phyloP scores from a whole-genome alignment of 2,888 invertebrate genomes.

The Eurytoma adleriae region DNA sequence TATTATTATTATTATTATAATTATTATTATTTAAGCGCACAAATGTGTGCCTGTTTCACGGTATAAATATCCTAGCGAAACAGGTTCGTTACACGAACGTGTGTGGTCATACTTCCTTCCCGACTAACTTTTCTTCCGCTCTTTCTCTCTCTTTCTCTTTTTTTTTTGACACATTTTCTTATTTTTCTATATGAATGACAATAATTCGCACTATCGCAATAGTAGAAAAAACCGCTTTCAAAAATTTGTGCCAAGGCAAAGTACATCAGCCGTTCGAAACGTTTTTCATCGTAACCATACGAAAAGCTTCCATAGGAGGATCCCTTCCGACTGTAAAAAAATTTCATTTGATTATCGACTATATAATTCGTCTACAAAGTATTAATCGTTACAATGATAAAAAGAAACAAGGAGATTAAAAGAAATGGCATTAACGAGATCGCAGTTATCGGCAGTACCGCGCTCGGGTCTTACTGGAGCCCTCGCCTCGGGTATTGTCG shows the following conservation, averaged over 20 bases:
- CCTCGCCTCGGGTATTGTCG: conserved; percentile 31
- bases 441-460: conserved; percentile 61
- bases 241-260: conserved; percentile 47
- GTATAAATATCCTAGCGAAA: conserved; percentile 37
- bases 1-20: conserved; percentile 6
- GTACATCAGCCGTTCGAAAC: conserved; percentile 51
- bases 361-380: conserved; percentile 28
- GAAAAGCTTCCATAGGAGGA: conserved; percentile 24
- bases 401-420: conserved; percentile 40
- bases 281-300: conserved; percentile 20
- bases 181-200: conserved; percentile 28
- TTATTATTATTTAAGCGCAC: conserved; percentile 46
- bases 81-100: conserved; percentile 47
- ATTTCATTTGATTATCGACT: conserved; percentile 33
- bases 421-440: conserved; percentile 70
- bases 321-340: conserved; percentile 1
- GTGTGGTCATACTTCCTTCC: conserved; percentile 23
- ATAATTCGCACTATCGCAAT: conserved; percentile 31
- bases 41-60: conserved; percentile 46
- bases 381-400: conserved; percentile 27
- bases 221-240: conserved; percentile 37
- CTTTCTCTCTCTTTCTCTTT: conserved; percentile 6
- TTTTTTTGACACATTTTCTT: conserved; percentile 35
- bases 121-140: conserved; percentile 13
- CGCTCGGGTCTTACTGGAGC: not conserved